These are phyloP conservation scores for Chrysemys picta DNA, from an alignment of 2,113 vertebrate genomes.

Conservation along the genomic window DNA sequence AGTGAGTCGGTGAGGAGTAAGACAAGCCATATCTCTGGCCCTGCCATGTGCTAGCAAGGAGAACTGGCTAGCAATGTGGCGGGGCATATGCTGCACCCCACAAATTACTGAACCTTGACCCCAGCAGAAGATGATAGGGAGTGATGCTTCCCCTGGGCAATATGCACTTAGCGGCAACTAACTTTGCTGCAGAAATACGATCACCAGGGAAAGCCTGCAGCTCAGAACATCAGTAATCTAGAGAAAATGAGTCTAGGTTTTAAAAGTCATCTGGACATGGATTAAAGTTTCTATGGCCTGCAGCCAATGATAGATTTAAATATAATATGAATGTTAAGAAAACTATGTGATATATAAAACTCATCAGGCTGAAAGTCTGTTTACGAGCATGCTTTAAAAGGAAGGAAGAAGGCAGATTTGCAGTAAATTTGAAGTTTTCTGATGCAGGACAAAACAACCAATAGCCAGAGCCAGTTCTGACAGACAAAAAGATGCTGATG, in stretches of 20 bases:
- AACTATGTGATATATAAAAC: constrained; percentile 37
- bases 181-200: not conserved
- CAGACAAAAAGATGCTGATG: not conserved
- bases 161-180: not conserved
- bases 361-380: constrained; percentile 5
- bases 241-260: not conserved
- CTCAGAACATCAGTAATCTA: not conserved
- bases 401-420: constrained; percentile 29
- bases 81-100: accelerated
- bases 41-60: accelerated
- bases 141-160: accelerated
- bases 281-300: constrained; percentile 15
- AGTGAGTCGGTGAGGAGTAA: not conserved
- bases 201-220: not conserved
- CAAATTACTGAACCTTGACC: accelerated
- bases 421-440: constrained; percentile 16
- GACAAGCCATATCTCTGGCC: not conserved
- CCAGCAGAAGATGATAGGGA: accelerated
- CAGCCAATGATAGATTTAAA: constrained; percentile 54
- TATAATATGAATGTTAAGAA: constrained; percentile 20
- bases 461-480: not conserved
- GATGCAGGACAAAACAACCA: not conserved
- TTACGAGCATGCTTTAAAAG: constrained; percentile 24
- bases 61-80: not conserved
- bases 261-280: constrained; percentile 12